Evolutionary conservation across 1,140 invertebrate genomes (phyloP).

Genomic region (Papilio xuthus): DNA sequence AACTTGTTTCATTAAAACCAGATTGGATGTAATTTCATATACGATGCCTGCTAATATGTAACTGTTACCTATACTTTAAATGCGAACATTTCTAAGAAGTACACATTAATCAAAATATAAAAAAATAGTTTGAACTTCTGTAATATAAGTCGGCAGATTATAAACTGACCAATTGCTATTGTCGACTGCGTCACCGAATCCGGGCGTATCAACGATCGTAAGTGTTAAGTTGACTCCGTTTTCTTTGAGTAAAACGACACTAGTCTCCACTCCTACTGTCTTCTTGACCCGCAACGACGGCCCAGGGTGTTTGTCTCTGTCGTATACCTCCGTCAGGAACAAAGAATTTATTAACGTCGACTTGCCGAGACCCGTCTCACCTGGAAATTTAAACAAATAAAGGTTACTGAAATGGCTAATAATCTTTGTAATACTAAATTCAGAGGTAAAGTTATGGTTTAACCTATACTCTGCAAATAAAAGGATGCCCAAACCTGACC

Average conservation of each 20-base stretch:
- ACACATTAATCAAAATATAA: not conserved
- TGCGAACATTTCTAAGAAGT: not conserved
- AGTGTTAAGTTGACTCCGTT: slow-evolving; percentile 96
- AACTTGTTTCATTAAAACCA: slow-evolving; percentile 7
- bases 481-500: too few species aligned
- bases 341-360: slow-evolving; percentile 99
- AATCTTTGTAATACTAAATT: not conserved
- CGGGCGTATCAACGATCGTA: slow-evolving; percentile 98
- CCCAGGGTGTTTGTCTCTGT: slow-evolving; percentile 92
- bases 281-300: slow-evolving; percentile 95
- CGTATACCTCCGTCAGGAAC: slow-evolving; percentile 98
- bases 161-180: slow-evolving; percentile 92
- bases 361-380: slow-evolving; percentile 98
- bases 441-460: not conserved
- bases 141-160: not conserved
- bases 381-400: slow-evolving; percentile 76
- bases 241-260: slow-evolving; percentile 94
- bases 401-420: not conserved
- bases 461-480: too few species aligned
- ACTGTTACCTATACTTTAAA: not conserved
- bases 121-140: not conserved
- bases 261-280: slow-evolving; percentile 96
- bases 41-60: not conserved
- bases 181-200: slow-evolving; percentile 99
- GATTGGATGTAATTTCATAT: not conserved